These are phyloP conservation scores for Promerops cafer DNA, from an alignment of 2,113 vertebrate species.

Conservation along the genomic window DNA sequence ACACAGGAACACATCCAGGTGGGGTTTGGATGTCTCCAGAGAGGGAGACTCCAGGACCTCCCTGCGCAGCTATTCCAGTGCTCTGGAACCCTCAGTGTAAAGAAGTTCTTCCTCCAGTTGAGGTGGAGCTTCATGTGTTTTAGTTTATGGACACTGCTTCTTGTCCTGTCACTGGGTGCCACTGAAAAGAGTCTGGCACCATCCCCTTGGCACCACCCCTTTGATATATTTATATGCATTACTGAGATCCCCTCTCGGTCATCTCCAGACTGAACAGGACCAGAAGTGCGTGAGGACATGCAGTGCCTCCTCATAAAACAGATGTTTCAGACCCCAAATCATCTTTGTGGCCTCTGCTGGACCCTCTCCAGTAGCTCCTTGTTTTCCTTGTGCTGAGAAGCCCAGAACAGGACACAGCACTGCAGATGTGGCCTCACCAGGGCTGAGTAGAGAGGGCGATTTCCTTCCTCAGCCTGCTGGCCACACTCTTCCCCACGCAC, in stretches of 20 bases:
- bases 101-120: not conserved
- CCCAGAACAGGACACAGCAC: not conserved
- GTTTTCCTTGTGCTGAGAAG: not conserved
- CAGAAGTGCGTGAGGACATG: too few species aligned
- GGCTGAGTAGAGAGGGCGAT: not conserved
- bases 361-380: not conserved
- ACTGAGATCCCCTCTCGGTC: not conserved
- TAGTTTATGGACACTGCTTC: not conserved
- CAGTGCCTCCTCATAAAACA: not conserved
- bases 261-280: not conserved
- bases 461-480: not conserved
- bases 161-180: not conserved
- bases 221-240: not conserved
- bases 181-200: not conserved
- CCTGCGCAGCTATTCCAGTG: not conserved
- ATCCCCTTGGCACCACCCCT: fast-evolving
- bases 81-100: not conserved
- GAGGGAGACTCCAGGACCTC: not conserved
- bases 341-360: too few species aligned
- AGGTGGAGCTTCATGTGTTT: not conserved
- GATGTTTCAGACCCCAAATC: not conserved
- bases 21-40: not conserved
- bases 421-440: not conserved
- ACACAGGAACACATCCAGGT: not conserved
- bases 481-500: fast-evolving